Percentiles rank a stretch among this genome's conserved stretches.
phyloP scores from a whole-genome alignment of 2,888 invertebrate species.

The Oscheius sp. region DNA sequence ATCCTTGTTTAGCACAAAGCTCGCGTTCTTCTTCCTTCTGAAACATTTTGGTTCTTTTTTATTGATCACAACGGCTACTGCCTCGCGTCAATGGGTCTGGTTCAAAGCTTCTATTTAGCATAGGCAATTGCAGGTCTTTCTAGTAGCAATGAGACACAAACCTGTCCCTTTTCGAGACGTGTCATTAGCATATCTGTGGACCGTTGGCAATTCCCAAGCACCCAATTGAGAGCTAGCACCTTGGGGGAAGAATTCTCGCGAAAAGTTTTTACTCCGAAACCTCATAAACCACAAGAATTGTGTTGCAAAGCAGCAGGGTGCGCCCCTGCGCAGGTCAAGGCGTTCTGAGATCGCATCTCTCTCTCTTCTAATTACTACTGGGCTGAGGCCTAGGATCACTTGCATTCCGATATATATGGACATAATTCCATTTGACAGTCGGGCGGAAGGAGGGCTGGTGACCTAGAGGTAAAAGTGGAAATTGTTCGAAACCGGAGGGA shows the following conservation, averaged over 20 bases:
- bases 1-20: slow-evolving; percentile 63
- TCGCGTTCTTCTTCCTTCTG: slow-evolving; percentile 62
- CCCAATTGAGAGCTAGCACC: too few species aligned
- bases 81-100: slow-evolving; percentile 7
- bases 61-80: too few species aligned
- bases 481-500: not conserved
- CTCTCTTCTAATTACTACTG: slow-evolving; percentile 31
- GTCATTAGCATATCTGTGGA: slow-evolving; percentile 8
- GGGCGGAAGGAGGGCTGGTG: not conserved
- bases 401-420: slow-evolving; percentile 23
- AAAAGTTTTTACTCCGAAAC: not conserved
- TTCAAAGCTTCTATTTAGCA: slow-evolving; percentile 16
- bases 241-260: not conserved
- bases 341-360: slow-evolving; percentile 29
- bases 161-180: not conserved
- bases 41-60: slow-evolving; percentile 17
- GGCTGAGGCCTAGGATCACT: slow-evolving; percentile 20
- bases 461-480: not conserved
- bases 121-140: not conserved
- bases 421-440: slow-evolving; percentile 15
- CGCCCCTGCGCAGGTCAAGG: slow-evolving; percentile 27
- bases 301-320: slow-evolving; percentile 23
- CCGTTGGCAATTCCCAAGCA: not conserved
- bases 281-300: not conserved
- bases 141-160: not conserved